Evolutionary conservation across 2,797 vertebrate genomes (phyloP).

Genomic region (Gymnodraco acuticeps): DNA sequence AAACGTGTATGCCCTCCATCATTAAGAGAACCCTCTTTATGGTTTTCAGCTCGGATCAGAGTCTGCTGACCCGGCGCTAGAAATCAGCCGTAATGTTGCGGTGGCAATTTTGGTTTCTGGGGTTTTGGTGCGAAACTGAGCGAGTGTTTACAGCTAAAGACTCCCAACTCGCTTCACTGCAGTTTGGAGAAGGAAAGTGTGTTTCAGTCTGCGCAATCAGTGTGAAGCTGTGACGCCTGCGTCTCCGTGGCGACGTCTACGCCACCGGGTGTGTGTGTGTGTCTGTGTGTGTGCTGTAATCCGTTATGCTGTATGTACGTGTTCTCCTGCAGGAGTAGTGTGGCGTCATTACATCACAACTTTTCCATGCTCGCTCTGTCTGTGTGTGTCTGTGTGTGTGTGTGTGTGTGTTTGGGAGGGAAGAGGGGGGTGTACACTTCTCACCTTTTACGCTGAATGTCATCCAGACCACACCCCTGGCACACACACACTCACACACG

Average conservation of each 20-base stretch:
- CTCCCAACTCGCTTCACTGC: conserved; percentile 24
- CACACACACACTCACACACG: conserved; percentile 32
- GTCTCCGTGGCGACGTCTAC: conserved; percentile 30
- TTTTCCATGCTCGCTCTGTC: conserved; percentile 79
- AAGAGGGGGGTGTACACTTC: conserved; percentile 70
- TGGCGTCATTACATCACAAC: conserved; percentile 78
- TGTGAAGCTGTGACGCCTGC: conserved; percentile 43
- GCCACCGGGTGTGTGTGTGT: conserved; percentile 5
- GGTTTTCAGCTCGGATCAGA: conserved; percentile 67
- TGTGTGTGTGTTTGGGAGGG: conserved; percentile 49
- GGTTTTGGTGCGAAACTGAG: conserved; percentile 9
- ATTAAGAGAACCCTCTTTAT: conserved; percentile 56
- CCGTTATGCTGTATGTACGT: conserved; percentile 43
- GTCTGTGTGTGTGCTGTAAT: conserved; percentile 22
- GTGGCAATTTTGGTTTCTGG: conserved; percentile 69
- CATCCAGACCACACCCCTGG: conserved; percentile 77
- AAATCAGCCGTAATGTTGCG: conserved; percentile 66
- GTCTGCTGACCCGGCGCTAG: conserved; percentile 57
- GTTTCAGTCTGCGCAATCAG: conserved; percentile 51
- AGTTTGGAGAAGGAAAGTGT: conserved; percentile 47
- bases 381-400: conserved; percentile 61
- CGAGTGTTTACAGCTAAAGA: conserved; percentile 45
- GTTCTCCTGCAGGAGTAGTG: conserved; percentile 59
- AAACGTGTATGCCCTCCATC: conserved; percentile 38
- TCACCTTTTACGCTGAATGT: conserved; percentile 86